Base-by-base conservation (phyloP, 2,113 vertebrate species). In the Todiramphus saurophagus region DNA sequence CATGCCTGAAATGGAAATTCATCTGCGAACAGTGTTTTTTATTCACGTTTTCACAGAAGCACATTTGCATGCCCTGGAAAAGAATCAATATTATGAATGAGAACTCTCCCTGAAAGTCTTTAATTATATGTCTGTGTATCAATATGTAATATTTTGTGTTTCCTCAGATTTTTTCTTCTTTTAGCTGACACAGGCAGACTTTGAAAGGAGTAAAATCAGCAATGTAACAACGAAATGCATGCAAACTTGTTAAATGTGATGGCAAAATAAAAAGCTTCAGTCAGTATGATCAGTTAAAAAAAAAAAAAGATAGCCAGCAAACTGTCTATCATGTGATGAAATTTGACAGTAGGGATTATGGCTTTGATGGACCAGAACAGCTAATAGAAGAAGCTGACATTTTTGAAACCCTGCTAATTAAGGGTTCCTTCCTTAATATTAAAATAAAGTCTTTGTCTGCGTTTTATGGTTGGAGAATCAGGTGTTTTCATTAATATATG, bases 401-500 rank as follows among this genome's bases (percentile, higher is more conserved):
- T 99, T 98, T 98, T 98, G 98, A 98, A 99, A 98, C 98, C 98
- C 98, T 98, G 98, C 98, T 99, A 98, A 98, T 98, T 98, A 99
- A 99, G 97, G 98, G 97, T 98, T 98, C 98, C 98, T 98, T 98
- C 97, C 98, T 98, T 98, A 98, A 98, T 98, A 98, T 98, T 98
- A 98, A 98, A 98, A 98, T 98, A 98, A 98, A 98, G 98, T 98
- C 98, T 98, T 98, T 98, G 98, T 98, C 98, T 98, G 98, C 98
- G 97, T 98, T 98, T 98, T 98, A 98, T 98, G 98, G 98, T 98
- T 98, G 98, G 98, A 98, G 98, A 98, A 98, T 98, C 98, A 98
- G 98, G 98, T 98, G 98, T 98, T 99, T 98, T 98, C 98, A 98
- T 98, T 98, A 99, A 99, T 99, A 98, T 98, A 97, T 98, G 98